Evolutionary conservation across 2,888 invertebrate genomes (phyloP).

Genomic region (Drosophila bunnanda): DNA sequence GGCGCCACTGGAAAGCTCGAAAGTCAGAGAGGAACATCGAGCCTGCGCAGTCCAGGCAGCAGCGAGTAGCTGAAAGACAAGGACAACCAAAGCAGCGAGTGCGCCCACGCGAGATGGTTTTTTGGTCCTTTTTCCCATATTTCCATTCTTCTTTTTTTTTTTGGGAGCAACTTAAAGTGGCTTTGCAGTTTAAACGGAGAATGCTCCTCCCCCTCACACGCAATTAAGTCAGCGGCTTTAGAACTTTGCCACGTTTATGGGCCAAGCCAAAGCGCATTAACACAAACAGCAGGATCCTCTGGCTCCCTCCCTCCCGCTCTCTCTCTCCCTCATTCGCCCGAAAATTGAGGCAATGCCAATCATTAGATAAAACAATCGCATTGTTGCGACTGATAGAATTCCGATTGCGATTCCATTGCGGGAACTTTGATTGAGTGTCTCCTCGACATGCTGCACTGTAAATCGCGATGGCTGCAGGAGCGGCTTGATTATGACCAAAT

Average conservation of each 20-base stretch:
- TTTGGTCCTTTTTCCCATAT: constrained; percentile 8
- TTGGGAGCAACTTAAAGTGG: constrained; percentile 47
- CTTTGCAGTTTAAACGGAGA: constrained; percentile 48
- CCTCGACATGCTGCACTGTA: not conserved
- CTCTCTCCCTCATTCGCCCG: not conserved
- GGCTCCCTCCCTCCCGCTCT: not conserved
- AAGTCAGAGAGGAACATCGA: constrained; percentile 28
- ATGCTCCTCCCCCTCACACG: constrained; percentile 15
- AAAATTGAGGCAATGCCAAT: constrained; percentile 22
- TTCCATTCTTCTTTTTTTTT: constrained; percentile 8
- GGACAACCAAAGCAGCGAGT: constrained; percentile 38
- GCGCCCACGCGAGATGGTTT: constrained; percentile 39
- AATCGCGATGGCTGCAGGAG: constrained; percentile 20
- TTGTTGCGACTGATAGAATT: constrained; percentile 34
- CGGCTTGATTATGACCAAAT: constrained; percentile 25
- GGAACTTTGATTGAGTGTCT: constrained; percentile 34
- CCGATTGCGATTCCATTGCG: constrained; percentile 14
- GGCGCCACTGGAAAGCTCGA: constrained; percentile 41
- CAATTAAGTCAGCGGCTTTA: constrained; percentile 53
- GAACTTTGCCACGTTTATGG: constrained; percentile 55
- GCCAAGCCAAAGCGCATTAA: constrained; percentile 52
- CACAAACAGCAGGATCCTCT: constrained; percentile 39
- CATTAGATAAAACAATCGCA: constrained; percentile 38
- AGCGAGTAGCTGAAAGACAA: constrained; percentile 41
- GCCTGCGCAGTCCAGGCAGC: constrained; percentile 29